Evolutionary conservation across 2,113 vertebrate genomes (phyloP).

Genomic region (Odontophorus gujanensis): DNA sequence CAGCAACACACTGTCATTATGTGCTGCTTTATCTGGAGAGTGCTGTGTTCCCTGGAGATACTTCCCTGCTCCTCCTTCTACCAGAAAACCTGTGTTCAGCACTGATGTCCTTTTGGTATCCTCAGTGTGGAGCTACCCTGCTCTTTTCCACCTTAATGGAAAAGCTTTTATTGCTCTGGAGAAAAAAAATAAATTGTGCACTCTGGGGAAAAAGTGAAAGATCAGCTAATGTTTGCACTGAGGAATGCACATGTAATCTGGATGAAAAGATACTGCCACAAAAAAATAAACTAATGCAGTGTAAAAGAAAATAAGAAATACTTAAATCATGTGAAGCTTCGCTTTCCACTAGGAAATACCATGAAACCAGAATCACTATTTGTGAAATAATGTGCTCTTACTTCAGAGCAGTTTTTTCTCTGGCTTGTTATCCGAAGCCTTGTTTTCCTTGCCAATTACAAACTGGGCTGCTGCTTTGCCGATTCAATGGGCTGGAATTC

Average conservation of each 20-base stretch:
- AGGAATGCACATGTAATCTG: neutral
- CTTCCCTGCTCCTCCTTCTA: neutral
- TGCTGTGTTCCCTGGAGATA: neutral
- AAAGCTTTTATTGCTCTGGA: neutral
- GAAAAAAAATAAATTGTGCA: neutral
- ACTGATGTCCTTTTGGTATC: neutral
- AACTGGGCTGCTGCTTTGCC: neutral
- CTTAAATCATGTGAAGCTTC: neutral
- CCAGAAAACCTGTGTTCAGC: neutral
- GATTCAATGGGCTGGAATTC: constrained; percentile 39
- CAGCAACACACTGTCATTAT: neutral
- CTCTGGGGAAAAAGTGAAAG: neutral
- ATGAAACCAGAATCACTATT: neutral
- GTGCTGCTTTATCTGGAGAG: neutral
- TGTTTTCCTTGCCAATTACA: constrained; percentile 21
- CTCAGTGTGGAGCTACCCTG: neutral
- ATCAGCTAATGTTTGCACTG: neutral
- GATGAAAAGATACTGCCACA: neutral
- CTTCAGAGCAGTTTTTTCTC: constrained; percentile 3
- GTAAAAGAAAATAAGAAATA: neutral
- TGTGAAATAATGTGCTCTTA: constrained; percentile 11
- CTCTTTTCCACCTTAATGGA: neutral
- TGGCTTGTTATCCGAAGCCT: constrained; percentile 5
- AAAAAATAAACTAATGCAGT: neutral
- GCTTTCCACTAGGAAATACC: neutral